Conservation (phyloP, 1,140 invertebrate genomes). For the Melanaphis sacchari region DNA sequence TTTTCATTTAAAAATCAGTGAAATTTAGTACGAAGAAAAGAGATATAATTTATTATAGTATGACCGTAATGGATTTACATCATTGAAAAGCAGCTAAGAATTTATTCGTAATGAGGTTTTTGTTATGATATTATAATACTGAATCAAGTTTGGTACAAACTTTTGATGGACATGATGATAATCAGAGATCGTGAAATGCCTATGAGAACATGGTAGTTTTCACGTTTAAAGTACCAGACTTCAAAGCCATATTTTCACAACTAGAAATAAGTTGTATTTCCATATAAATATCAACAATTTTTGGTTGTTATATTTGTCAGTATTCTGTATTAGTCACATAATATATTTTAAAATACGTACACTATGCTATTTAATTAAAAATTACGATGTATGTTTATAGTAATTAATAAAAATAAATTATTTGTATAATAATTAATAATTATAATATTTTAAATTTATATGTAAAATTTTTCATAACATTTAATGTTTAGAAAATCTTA, state of each 20-base stretch:
- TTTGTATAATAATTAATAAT: not conserved
- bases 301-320: not conserved
- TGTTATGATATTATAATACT: slow-evolving; percentile 1
- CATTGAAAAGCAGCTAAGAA: not conserved
- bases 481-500: not conserved
- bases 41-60: not conserved
- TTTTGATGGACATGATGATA: not conserved
- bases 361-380: not conserved
- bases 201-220: not conserved
- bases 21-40: not conserved
- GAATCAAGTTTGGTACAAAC: not conserved
- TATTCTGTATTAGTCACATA: not conserved
- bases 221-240: not conserved
- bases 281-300: not conserved
- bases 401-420: not conserved
- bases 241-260: not conserved
- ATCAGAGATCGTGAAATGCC: not conserved
- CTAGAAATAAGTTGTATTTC: not conserved
- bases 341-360: not conserved
- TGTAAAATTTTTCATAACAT: no score
- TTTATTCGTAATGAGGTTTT: not conserved
- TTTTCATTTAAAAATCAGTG: no score
- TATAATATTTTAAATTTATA: no score
- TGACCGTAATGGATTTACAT: not conserved
- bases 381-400: not conserved